Evolutionary conservation across 2,888 invertebrate genomes (phyloP).

Genomic region (Polylopha cassiicola): DNA sequence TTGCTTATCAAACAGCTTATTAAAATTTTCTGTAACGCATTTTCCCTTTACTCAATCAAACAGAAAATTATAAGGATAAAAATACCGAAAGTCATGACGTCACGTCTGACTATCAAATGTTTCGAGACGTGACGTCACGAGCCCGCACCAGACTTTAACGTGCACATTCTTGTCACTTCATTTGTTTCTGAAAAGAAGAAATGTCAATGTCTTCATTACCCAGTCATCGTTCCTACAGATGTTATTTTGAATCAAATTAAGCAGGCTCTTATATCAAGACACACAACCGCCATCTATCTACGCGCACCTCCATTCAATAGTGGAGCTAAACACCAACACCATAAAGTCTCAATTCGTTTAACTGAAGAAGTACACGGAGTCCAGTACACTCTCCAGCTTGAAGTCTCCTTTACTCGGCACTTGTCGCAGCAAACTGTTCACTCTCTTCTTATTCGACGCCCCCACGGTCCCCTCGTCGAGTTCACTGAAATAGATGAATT

Average conservation of each 20-base stretch:
- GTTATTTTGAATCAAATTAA: neutral
- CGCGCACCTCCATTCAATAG: constrained; percentile 7
- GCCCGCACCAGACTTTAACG: too few species aligned
- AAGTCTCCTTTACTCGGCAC: constrained; percentile 88
- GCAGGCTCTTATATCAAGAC: constrained; percentile 10
- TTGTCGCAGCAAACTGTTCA: constrained; percentile 77
- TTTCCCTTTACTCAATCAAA: too few species aligned
- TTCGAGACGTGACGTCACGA: too few species aligned
- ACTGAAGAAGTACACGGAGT: constrained; percentile 93
- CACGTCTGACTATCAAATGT: too few species aligned
- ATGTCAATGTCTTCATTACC: too few species aligned
- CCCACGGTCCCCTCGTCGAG: constrained; percentile 66
- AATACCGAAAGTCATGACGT: too few species aligned
- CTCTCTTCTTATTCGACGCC: constrained; percentile 78
- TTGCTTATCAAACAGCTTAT: too few species aligned
- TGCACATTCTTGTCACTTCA: too few species aligned
- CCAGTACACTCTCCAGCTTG: constrained; percentile 83
- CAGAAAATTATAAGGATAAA: too few species aligned
- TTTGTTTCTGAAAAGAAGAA: too few species aligned
- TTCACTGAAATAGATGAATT: constrained; percentile 44
- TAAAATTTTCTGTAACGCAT: too few species aligned
- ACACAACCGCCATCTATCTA: constrained; percentile 26
- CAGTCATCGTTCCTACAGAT: too few species aligned
- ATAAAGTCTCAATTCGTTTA: constrained; percentile 42
- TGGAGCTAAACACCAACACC: constrained; percentile 15